Base-by-base conservation (phyloP, 2,113 vertebrate species). In the Triplophysa dalaica region DNA sequence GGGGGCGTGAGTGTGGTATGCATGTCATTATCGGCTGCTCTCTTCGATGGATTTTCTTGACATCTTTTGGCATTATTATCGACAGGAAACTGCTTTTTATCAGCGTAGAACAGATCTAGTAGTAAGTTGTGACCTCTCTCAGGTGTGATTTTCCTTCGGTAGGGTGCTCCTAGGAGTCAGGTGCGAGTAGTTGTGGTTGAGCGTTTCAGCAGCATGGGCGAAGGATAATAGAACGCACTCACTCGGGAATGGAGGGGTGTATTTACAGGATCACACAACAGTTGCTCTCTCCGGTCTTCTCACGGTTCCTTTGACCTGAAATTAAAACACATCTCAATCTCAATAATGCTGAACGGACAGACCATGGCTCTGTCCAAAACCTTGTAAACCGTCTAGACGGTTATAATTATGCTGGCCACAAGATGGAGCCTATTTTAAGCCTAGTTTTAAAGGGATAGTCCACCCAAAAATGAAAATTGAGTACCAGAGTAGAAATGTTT, bases 261-360 rank as follows among this genome's bases (percentile, higher is more conserved):
- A 86, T 91, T 93, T 95, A 98, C 94, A 99, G 96, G 90, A 99
- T 99, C 86, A 98, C 95, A 91, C 97, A 99, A 90, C 97, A 99
- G 91, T 99, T 98, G 91, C 96, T 98, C 91, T 99, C 96, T 81
- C 96, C 95, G 48, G 96, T 98, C 93, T 98, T 99, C 92, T 98
- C 97, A 87, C 97, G 94, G 85, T 99, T 98, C 90, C 97, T 96
- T 88, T 98, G 97, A 94, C 97, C 97, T 99, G 90, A 84, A 48
- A 78, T 85, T 74, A 79, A 84, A 8, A 16, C 61, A 54, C 43
- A 22, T 61, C 8, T 61, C 24, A 52, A 58, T 58, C 16, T 41
- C 24, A 56, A 75, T 11, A 60, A 16, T 9, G 6, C n/a, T 11
- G n/a, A n/a, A 77, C n/a, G 43, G 19, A 69, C 70, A 82, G n/a